Conservation (phyloP, 2,113 vertebrate species). For the Mustela nigripes region DNA sequence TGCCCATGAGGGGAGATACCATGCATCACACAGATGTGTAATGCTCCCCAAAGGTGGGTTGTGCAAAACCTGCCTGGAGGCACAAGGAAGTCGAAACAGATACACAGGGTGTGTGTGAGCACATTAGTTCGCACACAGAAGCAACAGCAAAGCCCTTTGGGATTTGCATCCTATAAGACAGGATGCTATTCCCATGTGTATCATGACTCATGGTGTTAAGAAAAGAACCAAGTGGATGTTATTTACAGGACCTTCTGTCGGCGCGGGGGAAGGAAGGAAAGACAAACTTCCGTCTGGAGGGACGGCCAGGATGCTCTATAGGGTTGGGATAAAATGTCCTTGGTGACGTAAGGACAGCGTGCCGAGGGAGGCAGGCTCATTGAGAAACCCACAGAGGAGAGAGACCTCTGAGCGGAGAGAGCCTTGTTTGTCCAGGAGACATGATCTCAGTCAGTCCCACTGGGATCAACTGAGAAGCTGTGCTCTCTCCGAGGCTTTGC, state of each 20-base stretch:
- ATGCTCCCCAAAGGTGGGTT: not conserved
- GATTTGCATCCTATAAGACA: not conserved
- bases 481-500: not conserved
- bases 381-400: conserved; percentile 34
- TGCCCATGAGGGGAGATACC: not conserved
- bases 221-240: conserved; percentile 31
- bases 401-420: not conserved
- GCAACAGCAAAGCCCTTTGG: not conserved
- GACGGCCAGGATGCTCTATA: not conserved
- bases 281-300: conserved; percentile 14
- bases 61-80: not conserved
- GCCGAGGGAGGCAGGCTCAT: conserved; percentile 32
- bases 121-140: not conserved
- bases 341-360: not conserved
- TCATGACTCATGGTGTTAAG: not conserved
- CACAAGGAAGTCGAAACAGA: not conserved
- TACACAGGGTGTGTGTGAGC: not conserved
- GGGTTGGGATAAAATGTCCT: not conserved
- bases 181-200: not conserved
- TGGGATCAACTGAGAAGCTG: not conserved
- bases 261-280: not conserved
- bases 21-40: not conserved
- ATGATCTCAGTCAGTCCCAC: conserved; percentile 6
- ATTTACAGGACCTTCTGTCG: conserved; percentile 12
- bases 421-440: not conserved